These are phyloP conservation scores for Speoplatyrhinus poulsoni DNA, from an alignment of 2,113 vertebrate species.

Conservation along the genomic window DNA sequence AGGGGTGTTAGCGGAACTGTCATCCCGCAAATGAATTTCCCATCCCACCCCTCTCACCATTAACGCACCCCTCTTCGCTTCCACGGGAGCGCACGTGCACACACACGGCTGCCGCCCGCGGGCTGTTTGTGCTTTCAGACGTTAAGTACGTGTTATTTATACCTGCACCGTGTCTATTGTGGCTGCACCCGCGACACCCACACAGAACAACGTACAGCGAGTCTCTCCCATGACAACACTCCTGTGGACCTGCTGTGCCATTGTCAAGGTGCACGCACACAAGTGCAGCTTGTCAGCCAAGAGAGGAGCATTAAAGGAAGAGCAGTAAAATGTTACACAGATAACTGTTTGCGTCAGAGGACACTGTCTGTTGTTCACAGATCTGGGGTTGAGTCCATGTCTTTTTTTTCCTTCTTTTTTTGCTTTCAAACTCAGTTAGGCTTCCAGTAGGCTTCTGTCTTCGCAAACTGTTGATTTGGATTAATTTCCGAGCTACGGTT, in stretches of 20 bases:
- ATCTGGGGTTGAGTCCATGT: background rate
- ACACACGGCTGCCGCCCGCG: constrained; percentile 33
- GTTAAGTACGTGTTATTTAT: constrained; percentile 53
- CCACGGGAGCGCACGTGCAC: constrained; percentile 20
- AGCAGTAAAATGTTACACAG: background rate
- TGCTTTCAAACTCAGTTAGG: constrained; percentile 23
- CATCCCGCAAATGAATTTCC: constrained; percentile 73
- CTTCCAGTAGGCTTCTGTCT: constrained; percentile 22
- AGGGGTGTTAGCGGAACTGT: constrained; percentile 61
- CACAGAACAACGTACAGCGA: constrained; percentile 3
- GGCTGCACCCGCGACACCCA: constrained; percentile 27
- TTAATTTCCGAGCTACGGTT: constrained; percentile 39
- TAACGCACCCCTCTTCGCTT: constrained; percentile 62
- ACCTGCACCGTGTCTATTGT: constrained; percentile 20
- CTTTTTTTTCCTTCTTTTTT: background rate
- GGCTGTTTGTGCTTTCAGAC: constrained; percentile 56
- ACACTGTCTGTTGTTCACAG: constrained; percentile 6
- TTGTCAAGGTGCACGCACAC: constrained; percentile 3
- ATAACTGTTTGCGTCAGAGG: background rate
- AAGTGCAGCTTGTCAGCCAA: background rate
- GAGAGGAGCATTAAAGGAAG: constrained; percentile 3
- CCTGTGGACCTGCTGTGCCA: background rate
- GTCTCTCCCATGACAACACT: constrained; percentile 3
- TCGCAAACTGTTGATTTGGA: constrained; percentile 47
- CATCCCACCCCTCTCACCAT: constrained; percentile 66